Evolutionary conservation across 1,140 invertebrate species (phyloP).

Genomic region (Trissolcus basalis): DNA sequence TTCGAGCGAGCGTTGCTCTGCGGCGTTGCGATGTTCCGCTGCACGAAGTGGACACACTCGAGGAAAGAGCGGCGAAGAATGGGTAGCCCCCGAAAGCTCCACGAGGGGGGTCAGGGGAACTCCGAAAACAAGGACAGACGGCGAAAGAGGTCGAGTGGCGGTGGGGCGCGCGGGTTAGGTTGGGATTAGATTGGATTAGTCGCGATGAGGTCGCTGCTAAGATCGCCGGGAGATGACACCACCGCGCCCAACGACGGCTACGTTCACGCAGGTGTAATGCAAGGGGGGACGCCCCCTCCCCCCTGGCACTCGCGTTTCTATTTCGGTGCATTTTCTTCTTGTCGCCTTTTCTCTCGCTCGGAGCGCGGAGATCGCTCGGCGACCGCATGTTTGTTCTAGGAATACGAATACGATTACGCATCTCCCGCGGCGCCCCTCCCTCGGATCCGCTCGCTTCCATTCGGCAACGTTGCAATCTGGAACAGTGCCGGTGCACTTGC

Average conservation of each 20-base stretch:
- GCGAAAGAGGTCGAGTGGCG: conserved; percentile 36
- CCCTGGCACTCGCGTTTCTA: conserved; percentile 21
- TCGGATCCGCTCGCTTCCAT: conserved; percentile 19
- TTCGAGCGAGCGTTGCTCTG: conserved; percentile 48
- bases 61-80: conserved; percentile 36
- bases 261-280: conserved; percentile 69
- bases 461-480: conserved; percentile 66
- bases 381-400: conserved; percentile 58
- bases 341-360: conserved; percentile 16
- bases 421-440: conserved; percentile 32
- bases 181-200: conserved; percentile 66
- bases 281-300: conserved; percentile 30
- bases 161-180: conserved; percentile 54
- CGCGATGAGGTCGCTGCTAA: conserved; percentile 65
- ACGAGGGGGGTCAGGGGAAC: conserved; percentile 25
- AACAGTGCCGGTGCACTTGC: conserved; percentile 48
- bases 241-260: conserved; percentile 66
- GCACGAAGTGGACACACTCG: conserved; percentile 69
- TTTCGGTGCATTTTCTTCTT: conserved; percentile 22
- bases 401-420: conserved; percentile 64
- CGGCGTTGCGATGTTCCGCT: conserved; percentile 44
- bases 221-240: conserved; percentile 74
- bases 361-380: conserved; percentile 33
- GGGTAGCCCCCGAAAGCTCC: conserved; percentile 30
- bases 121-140: conserved; percentile 6